A percentile compares a stretch with the other conserved stretches of the same genome.
Evolutionary conservation across 2,888 invertebrate genomes (phyloP).

Genomic region (Meteorus colon): DNA sequence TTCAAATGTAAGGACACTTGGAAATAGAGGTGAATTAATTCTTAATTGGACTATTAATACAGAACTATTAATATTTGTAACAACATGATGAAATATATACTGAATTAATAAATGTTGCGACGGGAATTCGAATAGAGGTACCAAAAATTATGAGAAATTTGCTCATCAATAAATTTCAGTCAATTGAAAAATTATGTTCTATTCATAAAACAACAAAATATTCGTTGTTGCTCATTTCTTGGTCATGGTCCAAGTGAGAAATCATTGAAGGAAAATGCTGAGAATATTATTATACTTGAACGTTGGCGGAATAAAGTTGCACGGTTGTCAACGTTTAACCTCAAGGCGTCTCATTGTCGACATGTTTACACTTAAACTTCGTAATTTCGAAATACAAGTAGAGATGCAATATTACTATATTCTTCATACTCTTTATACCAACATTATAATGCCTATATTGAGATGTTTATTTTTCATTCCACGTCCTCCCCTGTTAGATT

Average conservation of each 20-base stretch:
- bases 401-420: not conserved
- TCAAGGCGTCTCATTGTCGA: constrained; percentile 5
- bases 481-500: not conserved
- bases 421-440: not conserved
- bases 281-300: not conserved
- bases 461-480: constrained; percentile 5
- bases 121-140: not conserved
- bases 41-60: too few relatives aligned
- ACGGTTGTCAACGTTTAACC: constrained; percentile 8
- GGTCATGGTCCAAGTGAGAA: not conserved
- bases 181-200: not conserved
- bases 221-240: not conserved
- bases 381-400: not conserved
- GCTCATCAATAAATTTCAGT: not conserved
- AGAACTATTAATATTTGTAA: too few relatives aligned
- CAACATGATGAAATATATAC: too few relatives aligned
- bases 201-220: not conserved
- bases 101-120: too few relatives aligned
- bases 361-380: not conserved
- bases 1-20: not conserved
- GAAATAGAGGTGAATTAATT: too few relatives aligned
- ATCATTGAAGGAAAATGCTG: not conserved
- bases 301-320: not conserved
- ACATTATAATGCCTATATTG: not conserved
- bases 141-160: not conserved